Conservation (phyloP, 2,797 vertebrate genomes). For the Rhinoraja longicauda region DNA sequence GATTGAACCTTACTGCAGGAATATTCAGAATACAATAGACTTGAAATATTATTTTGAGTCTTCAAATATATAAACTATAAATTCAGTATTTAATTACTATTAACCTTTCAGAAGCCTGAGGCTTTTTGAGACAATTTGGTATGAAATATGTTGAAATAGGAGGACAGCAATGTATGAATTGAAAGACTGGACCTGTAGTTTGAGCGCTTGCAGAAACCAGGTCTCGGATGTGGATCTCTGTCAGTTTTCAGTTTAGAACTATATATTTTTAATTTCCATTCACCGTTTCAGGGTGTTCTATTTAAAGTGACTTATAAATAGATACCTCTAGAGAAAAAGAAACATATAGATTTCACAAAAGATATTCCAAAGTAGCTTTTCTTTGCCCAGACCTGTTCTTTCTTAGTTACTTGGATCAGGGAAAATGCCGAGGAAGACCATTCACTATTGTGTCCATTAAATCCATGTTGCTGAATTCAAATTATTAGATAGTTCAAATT, state of each 20-base stretch:
- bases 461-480: not conserved
- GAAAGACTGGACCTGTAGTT: not conserved
- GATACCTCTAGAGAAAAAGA: not conserved
- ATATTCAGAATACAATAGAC: not conserved
- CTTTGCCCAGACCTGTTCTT: not conserved
- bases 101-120: not conserved
- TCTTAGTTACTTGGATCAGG: not conserved
- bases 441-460: not conserved
- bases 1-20: not conserved
- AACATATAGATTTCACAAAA: not conserved
- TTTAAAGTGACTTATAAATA: not conserved
- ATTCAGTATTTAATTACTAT: not conserved
- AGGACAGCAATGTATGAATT: not conserved
- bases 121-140: not conserved
- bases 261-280: not conserved
- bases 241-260: not conserved
- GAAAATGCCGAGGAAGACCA: not conserved
- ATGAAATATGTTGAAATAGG: not conserved
- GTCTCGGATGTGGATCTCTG: not conserved
- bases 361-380: not conserved
- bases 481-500: not conserved
- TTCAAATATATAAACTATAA: not conserved
- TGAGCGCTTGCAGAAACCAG: not conserved
- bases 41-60: not conserved
- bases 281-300: not conserved